Evolutionary conservation across 2,113 vertebrate species (phyloP).

Genomic region (Tupaia chinensis): DNA sequence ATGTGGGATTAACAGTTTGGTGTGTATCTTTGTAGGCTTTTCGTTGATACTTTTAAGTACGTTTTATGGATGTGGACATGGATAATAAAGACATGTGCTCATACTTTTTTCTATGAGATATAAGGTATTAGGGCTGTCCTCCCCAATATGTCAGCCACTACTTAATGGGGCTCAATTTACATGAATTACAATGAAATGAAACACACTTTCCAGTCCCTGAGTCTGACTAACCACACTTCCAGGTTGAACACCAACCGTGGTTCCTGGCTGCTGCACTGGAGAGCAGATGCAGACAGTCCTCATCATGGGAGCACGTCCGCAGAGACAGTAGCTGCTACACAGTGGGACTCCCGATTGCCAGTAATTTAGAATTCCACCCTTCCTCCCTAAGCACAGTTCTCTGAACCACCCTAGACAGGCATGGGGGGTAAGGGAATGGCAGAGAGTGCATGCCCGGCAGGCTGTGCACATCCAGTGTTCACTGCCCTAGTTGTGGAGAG

Average conservation of each 20-base stretch:
- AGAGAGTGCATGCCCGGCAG: too few relatives aligned
- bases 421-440: rapidly evolving
- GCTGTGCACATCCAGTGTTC: too few relatives aligned
- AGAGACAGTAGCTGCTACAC: rapidly evolving
- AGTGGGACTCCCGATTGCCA: background rate
- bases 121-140: background rate
- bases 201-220: background rate
- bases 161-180: background rate
- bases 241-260: rapidly evolving
- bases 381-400: background rate
- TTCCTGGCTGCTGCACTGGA: background rate
- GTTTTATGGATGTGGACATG: background rate
- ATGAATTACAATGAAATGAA: background rate
- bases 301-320: background rate
- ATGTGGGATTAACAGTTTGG: slow-evolving; percentile 13
- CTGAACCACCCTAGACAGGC: background rate
- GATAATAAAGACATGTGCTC: background rate
- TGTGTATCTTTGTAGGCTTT: background rate
- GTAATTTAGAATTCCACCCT: background rate
- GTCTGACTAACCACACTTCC: background rate
- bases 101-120: background rate
- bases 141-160: background rate
- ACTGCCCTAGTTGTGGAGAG: rapidly evolving
- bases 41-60: background rate
- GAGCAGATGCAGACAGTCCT: rapidly evolving